Percentiles rank a stretch among this genome's conserved stretches.
phyloP scores from a whole-genome alignment of 2,888 invertebrate genomes.

The Mythimna pallens region DNA sequence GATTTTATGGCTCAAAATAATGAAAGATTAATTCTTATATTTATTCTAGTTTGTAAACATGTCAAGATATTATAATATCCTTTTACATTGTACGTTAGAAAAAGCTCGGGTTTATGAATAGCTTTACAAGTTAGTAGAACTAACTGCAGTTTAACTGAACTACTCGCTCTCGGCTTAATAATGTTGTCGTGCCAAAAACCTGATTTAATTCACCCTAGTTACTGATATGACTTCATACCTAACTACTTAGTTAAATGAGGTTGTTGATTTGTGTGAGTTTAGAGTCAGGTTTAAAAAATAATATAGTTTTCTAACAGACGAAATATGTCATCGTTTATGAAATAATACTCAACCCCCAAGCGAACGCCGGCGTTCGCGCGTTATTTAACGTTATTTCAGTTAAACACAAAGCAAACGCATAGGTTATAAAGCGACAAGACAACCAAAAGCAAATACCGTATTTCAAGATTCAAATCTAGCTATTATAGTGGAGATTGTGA shows the following conservation, averaged over 20 bases:
- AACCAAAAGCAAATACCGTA: not conserved
- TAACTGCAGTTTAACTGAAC: conserved; percentile 41
- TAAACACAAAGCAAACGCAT: too few species aligned
- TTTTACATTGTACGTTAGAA: not conserved
- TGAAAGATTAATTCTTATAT: not conserved
- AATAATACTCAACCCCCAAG: too few species aligned
- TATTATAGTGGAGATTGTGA: not conserved
- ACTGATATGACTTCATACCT: conserved; percentile 9
- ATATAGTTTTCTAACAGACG: not conserved
- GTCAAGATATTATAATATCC: too few species aligned
- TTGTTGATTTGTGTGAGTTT: not conserved
- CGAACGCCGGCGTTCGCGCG: too few species aligned
- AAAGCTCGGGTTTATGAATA: not conserved
- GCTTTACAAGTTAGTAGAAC: conserved; percentile 10
- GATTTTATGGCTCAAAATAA: not conserved
- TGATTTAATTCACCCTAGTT: conserved; percentile 19
- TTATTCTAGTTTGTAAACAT: not conserved
- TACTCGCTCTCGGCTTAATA: conserved; percentile 30
- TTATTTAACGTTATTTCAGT: too few species aligned
- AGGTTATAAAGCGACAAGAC: not conserved
- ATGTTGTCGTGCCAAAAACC: conserved; percentile 30
- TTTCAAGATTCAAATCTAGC: not conserved
- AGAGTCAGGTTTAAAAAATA: not conserved
- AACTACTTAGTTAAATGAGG: not conserved
- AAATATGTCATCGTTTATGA: too few species aligned